Evolutionary conservation across 2,113 vertebrate genomes (phyloP).

Genomic region (Mellivora capensis): DNA sequence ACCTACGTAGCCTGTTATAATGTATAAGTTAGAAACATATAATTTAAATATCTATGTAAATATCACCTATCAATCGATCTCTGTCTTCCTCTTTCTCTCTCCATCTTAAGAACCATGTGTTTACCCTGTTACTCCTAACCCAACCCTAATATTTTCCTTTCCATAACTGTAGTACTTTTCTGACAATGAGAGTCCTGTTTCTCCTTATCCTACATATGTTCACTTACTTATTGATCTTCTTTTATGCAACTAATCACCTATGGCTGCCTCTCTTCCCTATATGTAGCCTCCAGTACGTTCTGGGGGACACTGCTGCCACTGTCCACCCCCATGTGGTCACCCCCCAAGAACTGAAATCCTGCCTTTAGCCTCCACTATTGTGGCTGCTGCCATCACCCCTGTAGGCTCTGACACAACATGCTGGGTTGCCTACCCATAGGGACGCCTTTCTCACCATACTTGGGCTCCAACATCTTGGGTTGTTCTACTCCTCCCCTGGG

Average conservation of each 20-base stretch:
- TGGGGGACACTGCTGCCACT: background rate
- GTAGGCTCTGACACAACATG: background rate
- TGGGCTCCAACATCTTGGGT: background rate
- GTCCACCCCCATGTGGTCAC: background rate
- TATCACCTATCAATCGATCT: background rate
- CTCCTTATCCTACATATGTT: background rate
- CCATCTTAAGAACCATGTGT: background rate
- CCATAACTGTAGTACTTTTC: background rate
- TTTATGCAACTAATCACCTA: background rate
- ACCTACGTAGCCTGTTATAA: background rate
- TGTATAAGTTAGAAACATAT: background rate
- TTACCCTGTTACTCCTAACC: background rate
- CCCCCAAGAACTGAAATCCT: background rate
- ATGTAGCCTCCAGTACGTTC: background rate
- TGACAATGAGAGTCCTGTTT: background rate
- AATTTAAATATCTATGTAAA: background rate
- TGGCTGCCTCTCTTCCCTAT: background rate
- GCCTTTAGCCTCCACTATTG: fast-evolving
- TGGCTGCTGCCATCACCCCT: no score
- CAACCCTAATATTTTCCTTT: background rate
- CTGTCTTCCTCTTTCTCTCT: background rate
- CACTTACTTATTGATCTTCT: background rate
- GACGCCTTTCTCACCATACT: background rate
- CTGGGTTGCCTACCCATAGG: background rate
- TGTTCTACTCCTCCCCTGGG: background rate